phyloP scores from a whole-genome alignment of 1,140 invertebrate species.

The Brachystomella parvula region DNA sequence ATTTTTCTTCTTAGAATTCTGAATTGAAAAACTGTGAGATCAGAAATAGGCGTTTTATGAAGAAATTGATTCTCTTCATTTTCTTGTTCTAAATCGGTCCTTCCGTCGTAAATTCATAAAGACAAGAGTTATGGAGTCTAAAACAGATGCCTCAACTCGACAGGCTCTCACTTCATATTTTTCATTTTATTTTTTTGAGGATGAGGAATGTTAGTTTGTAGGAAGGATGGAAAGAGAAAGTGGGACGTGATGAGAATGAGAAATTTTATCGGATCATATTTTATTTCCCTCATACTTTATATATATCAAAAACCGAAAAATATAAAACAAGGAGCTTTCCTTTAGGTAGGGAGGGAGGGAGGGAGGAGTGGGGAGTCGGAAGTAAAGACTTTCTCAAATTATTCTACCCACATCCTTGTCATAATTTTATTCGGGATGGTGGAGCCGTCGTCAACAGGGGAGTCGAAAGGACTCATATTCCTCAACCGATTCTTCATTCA shows the following conservation, averaged over 20 bases:
- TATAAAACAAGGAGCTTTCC: neutral
- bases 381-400: neutral
- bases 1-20: too few relatives aligned
- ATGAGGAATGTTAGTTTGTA: neutral
- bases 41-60: too few relatives aligned
- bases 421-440: neutral
- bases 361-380: too few relatives aligned
- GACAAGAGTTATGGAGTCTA: too few relatives aligned
- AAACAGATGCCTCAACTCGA: neutral
- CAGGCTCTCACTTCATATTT: neutral
- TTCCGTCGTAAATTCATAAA: too few relatives aligned
- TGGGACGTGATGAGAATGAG: neutral
- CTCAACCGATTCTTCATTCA: conserved; percentile 4
- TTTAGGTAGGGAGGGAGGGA: neutral
- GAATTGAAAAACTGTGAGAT: too few relatives aligned
- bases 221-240: neutral
- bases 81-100: too few relatives aligned
- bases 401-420: conserved; percentile 3
- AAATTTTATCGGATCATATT: conserved; percentile 1
- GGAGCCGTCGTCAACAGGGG: neutral
- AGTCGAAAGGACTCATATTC: neutral
- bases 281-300: conserved; percentile 1
- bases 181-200: too few relatives aligned
- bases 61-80: too few relatives aligned
- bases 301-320: conserved; percentile 6